A percentile compares a stretch with the other conserved stretches of the same genome.
These are phyloP conservation scores for Haliclona indistincta DNA, from an alignment of 37 sponge, comb jelly and placozoan species.

Conservation along the genomic window DNA sequence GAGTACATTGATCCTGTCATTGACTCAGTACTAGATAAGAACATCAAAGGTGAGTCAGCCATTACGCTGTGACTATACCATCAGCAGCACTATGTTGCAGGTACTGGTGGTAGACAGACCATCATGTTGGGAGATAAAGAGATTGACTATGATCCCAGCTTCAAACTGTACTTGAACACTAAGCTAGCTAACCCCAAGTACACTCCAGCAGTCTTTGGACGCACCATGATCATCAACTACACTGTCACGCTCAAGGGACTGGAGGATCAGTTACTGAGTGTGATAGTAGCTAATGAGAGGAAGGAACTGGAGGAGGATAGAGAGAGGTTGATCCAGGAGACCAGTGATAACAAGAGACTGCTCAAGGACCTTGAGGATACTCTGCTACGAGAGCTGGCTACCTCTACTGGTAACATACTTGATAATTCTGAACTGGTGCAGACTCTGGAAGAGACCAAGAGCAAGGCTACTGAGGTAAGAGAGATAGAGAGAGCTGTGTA, in stretches of 20 bases:
- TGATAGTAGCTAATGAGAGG: slow-evolving; percentile 95
- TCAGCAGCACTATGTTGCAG: slow-evolving; percentile 12
- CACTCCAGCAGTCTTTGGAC: slow-evolving; percentile 97
- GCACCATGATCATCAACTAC: slow-evolving; percentile 99
- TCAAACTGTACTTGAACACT: slow-evolving; percentile 97
- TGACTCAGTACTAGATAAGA: slow-evolving; percentile 94
- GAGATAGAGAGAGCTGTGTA: background rate
- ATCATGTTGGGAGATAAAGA: slow-evolving; percentile 98
- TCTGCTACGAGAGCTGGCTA: slow-evolving; percentile 94
- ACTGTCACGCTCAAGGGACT: slow-evolving; percentile 98
- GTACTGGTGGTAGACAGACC: slow-evolving; percentile 86
- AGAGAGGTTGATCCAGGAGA: slow-evolving; percentile 93
- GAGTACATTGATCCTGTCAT: slow-evolving; percentile 99
- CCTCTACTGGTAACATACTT: slow-evolving; percentile 98
- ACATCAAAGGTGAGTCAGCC: slow-evolving; percentile 71
- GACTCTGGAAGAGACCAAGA: slow-evolving; percentile 97
- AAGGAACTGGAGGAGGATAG: slow-evolving; percentile 94
- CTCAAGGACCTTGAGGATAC: slow-evolving; percentile 99
- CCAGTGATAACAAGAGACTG: slow-evolving; percentile 94
- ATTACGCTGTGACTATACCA: background rate
- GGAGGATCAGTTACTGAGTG: slow-evolving; percentile 99
- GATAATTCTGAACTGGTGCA: slow-evolving; percentile 97
- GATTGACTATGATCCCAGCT: slow-evolving; percentile 98
- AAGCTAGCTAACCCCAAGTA: slow-evolving; percentile 98
- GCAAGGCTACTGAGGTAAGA: slow-evolving; percentile 94